phyloP scores from a whole-genome alignment of 2,113 vertebrate genomes.

The Chamaea fasciata region DNA sequence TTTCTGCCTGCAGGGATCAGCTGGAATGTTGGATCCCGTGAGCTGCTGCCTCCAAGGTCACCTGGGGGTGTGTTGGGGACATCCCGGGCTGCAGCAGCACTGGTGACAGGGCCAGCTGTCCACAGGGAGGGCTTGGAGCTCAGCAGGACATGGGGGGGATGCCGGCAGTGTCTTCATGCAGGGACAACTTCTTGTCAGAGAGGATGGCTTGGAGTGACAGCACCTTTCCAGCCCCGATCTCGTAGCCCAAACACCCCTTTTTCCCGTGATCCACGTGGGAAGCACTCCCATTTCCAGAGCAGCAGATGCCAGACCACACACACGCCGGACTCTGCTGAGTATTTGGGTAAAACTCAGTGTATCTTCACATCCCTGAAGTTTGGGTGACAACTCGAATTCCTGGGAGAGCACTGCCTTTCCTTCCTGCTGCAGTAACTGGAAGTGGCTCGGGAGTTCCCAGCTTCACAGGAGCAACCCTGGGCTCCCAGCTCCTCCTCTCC shows the following conservation, averaged over 20 bases:
- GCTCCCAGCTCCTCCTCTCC: not conserved
- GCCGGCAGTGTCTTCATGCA: not conserved
- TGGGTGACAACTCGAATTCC: not conserved
- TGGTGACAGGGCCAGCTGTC: not conserved
- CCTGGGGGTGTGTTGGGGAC: not conserved
- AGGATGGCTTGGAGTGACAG: not conserved
- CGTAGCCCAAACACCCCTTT: not conserved
- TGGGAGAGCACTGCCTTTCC: not conserved
- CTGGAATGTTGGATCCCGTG: not conserved
- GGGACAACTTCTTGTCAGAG: not conserved
- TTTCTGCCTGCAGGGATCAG: not conserved
- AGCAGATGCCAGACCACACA: not conserved
- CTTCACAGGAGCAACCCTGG: not conserved
- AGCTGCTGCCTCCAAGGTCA: not conserved
- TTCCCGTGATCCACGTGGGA: accelerated
- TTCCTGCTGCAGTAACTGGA: not conserved
- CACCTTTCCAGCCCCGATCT: not conserved
- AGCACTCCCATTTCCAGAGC: not conserved
- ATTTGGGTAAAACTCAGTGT: not conserved
- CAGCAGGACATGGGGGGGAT: not conserved
- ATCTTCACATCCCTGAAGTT: not conserved
- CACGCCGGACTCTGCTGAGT: not conserved
- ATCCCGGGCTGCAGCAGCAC: not conserved
- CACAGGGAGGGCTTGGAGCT: not conserved
- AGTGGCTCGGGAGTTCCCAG: not conserved